phyloP scores from a whole-genome alignment of 2,797 vertebrate genomes.

The Masticophis lateralis region DNA sequence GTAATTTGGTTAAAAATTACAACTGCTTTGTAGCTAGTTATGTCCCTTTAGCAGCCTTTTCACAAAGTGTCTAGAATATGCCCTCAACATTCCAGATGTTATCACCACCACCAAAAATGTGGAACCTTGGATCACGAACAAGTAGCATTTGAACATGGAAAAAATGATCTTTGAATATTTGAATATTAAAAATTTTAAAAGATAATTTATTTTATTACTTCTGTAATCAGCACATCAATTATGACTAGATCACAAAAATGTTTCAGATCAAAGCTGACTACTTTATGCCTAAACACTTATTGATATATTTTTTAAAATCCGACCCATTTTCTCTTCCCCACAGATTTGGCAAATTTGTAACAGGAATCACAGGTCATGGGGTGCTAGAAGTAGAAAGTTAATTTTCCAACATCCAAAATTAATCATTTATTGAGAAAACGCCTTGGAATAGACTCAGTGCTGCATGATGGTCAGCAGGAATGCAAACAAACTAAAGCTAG shows the following conservation, averaged over 20 bases:
- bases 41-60: not conserved
- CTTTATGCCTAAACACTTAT: not conserved
- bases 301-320: no score
- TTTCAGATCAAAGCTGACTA: not conserved
- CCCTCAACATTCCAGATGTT: not conserved
- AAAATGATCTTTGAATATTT: not conserved
- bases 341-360: not conserved
- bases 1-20: not conserved
- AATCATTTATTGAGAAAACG: slow-evolving; percentile 12
- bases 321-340: not conserved
- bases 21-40: not conserved
- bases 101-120: not conserved
- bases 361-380: not conserved
- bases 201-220: not conserved
- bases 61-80: not conserved
- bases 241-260: not conserved
- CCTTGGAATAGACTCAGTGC: not conserved
- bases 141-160: not conserved
- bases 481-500: not conserved
- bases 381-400: not conserved
- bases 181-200: not conserved
- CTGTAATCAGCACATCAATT: not conserved
- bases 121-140: not conserved
- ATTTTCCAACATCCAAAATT: slow-evolving; percentile 1
- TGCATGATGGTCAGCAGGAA: not conserved